Conservation (phyloP, 2,113 vertebrate genomes). For the Scomber colias region DNA sequence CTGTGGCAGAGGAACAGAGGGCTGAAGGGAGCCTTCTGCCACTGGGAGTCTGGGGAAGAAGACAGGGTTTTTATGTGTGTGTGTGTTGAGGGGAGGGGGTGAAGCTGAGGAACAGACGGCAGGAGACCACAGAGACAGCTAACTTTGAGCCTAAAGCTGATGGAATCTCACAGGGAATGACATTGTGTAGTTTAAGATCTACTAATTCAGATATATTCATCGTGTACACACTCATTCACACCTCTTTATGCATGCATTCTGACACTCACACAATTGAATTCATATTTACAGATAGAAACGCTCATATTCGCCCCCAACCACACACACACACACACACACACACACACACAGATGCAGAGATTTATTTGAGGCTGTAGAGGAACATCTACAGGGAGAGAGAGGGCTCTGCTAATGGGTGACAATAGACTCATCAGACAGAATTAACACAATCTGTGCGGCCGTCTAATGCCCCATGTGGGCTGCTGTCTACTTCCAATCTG, state of each 20-base stretch:
- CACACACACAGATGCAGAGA: slow-evolving; percentile 14
- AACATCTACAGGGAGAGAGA: slow-evolving; percentile 38
- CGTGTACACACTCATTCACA: slow-evolving; percentile 3
- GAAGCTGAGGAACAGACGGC: slow-evolving; percentile 47
- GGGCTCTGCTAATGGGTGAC: slow-evolving; percentile 34
- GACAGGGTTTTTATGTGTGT: slow-evolving; percentile 13
- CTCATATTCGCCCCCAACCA: neutral
- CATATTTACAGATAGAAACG: slow-evolving; percentile 24
- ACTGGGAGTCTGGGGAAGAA: slow-evolving; percentile 40
- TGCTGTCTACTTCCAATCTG: slow-evolving; percentile 39
- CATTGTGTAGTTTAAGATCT: slow-evolving; percentile 30
- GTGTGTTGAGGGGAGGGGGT: neutral
- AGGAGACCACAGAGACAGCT: slow-evolving; percentile 44
- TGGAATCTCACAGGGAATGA: slow-evolving; percentile 37
- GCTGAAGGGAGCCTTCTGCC: slow-evolving; percentile 64
- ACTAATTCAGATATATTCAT: neutral
- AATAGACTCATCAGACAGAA: slow-evolving; percentile 56
- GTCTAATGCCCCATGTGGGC: slow-evolving; percentile 32
- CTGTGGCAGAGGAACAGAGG: slow-evolving; percentile 46
- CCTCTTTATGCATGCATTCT: neutral
- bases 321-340: slow-evolving; percentile 18
- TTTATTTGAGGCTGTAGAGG: neutral
- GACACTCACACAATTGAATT: too few relatives aligned
- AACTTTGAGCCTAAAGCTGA: slow-evolving; percentile 32
- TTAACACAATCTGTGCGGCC: slow-evolving; percentile 57